Evolutionary conservation across 2,888 invertebrate species (phyloP).

Genomic region (Phalera bucephala): DNA sequence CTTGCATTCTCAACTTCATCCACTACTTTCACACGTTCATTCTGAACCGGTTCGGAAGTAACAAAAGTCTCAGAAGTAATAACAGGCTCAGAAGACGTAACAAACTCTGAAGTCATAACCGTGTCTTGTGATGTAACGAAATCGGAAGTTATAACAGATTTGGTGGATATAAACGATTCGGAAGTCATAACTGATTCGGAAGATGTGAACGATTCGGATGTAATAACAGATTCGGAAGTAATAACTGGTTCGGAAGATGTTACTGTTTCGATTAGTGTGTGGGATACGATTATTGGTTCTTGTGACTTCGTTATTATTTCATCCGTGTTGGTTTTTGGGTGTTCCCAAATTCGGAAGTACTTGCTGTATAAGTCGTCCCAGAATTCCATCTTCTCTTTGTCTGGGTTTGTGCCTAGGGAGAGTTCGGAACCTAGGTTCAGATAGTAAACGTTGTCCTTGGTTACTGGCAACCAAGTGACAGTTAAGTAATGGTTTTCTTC

Average conservation of each 20-base stretch:
- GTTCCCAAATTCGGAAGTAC: slow-evolving; percentile 68
- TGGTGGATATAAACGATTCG: not conserved
- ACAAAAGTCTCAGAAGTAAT: no score
- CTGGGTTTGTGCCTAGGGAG: slow-evolving; percentile 52
- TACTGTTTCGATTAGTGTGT: slow-evolving; percentile 1
- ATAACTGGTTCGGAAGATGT: not conserved
- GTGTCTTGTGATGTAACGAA: not conserved
- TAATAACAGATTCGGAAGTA: not conserved
- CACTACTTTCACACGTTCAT: not conserved
- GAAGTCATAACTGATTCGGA: slow-evolving; percentile 6
- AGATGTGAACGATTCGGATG: not conserved
- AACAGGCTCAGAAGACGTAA: not conserved
- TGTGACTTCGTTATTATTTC: slow-evolving; percentile 23
- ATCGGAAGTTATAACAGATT: not conserved
- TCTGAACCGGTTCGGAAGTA: no score
- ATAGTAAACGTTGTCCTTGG: slow-evolving; percentile 61
- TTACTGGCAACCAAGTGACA: slow-evolving; percentile 67
- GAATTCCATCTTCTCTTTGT: slow-evolving; percentile 68
- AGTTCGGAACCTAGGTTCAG: slow-evolving; percentile 59
- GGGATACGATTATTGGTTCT: slow-evolving; percentile 27
- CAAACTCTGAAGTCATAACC: not conserved
- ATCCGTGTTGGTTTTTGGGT: slow-evolving; percentile 39
- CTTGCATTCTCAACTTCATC: not conserved
- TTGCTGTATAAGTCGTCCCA: slow-evolving; percentile 69
- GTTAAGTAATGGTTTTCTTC: slow-evolving; percentile 67